Base-by-base conservation (phyloP, 1,140 invertebrate species). In the Drosophila burlai region DNA sequence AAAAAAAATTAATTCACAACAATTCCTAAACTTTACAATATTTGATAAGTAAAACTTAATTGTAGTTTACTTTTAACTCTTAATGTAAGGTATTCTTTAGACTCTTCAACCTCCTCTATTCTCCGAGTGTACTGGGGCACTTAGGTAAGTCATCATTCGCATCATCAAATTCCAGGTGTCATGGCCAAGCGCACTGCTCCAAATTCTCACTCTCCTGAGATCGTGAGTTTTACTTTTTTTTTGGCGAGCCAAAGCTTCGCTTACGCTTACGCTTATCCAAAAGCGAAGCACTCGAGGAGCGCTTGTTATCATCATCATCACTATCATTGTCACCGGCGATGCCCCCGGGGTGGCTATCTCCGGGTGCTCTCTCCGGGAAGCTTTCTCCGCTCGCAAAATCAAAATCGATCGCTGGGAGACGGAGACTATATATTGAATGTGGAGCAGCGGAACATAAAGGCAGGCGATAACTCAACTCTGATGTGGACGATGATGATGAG, bases 391-490 rank as follows among this genome's bases (percentile, higher is more conserved):
- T 64, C 72, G 73, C 74, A 26, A 71, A 77, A 63, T 52, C 60
- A 50, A 46, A 43, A 43, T 55, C 50, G 40, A 68, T 50, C 50
- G 18, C 31, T 6, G 49, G 36, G 18, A 18, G n/a, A 43, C 42
- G 38, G 38, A 42, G 34, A 31, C 34, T 55, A 24, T 47, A 52
- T 40, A 16, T 29, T 29, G 45, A 46, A 54, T 47, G 34, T 65
- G 38, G 66, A 68, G 62, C 63, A 52, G 71, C 54, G 73, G 69
- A 59, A 52, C 65, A 74, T 42, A 57, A 31, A 11, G 31, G 6
- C 24, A n/a, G 60, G 71, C 47, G 81, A 86, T 86, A 87, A 83
- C 78, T 80, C 55, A 79, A 82, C 38, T 76, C 62, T 66, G 85
- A 86, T 82, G 31, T 74, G 63, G 54, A 29, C 29, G 5, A 85